Evolutionary conservation across 2,888 invertebrate species (phyloP), one percentile per base, ranked within the genome.

Genomic region (Doris montereyensis): DNA sequence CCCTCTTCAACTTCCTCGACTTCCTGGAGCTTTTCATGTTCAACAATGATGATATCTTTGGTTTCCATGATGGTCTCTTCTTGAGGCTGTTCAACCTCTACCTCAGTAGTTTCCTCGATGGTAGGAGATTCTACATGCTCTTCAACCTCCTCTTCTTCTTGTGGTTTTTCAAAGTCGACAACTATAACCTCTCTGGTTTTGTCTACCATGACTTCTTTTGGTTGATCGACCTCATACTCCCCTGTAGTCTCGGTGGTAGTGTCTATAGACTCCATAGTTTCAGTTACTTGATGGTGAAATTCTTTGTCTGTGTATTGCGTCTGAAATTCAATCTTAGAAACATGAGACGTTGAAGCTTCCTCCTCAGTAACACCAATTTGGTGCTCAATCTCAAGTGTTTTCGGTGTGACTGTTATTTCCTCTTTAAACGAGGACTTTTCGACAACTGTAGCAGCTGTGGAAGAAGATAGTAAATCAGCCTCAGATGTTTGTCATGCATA

Each of bases 1-100:
- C 52, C 41, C 32, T 76, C 67, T 21, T 21, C 65, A 8, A 68
- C 52, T 21, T 67, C 67, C 52, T 67, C 76, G 8, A 67, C 3
- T 32, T 60, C n/a, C 68, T 28, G 65, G 24, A 77, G 78, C 13
- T 28, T 77, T 77, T 80, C 77, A 32, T 82, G 76, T 41, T 78
- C 76, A 26, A 81, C 70, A 58, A 62, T 58, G 24, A 85, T 80
- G 26, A 81, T 79, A 70, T 82, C 83, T 32, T 80, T 79, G 4
- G 74, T 13, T 71, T 80, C 80, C 70, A 79, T 78, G 5, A 72
- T 76, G 3, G 62, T 78, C 78, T 85, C 84, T 60, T 84, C 85
- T 41, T 5, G 5, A 10, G 85, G 84, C 65, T 82, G 82, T 57
- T 83, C 82, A 76, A 68, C 71, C 72, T 81, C 71, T 10, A 57